Evolutionary conservation across 2,888 invertebrate species (phyloP), one percentile per base, ranked within the genome.

Genomic region (Dromius quadrimaculatus): DNA sequence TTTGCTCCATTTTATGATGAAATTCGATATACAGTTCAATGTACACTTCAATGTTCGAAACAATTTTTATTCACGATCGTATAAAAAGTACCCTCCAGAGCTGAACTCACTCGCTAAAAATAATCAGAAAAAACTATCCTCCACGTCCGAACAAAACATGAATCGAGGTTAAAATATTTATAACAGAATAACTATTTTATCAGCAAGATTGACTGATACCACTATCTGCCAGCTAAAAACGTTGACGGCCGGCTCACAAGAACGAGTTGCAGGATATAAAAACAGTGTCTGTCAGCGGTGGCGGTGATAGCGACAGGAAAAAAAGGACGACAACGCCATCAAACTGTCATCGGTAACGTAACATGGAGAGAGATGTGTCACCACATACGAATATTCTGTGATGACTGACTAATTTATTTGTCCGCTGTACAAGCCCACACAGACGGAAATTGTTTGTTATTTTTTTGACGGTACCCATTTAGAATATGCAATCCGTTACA

Each of bases 401-500:
- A 32, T 38, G 59, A 59, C 19, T 34, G 36, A 59, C 59, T 59
- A 59, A 59, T 59, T 59, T 36, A 57, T 34, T 17, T 17, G 32
- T n/a, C n/a, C n/a, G n/a, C n/a, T n/a, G n/a, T n/a, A n/a, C n/a
- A n/a, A 20, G 47, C 5, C 47, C 22, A 47, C 47, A 47, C 47
- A 38, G 38, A 34, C n/a, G n/a, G n/a, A n/a, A n/a, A n/a, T n/a
- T n/a, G n/a, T n/a, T n/a, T n/a, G n/a, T n/a, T n/a, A n/a, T n/a
- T n/a, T n/a, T n/a, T n/a, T n/a, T n/a, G n/a, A n/a, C n/a, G n/a
- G n/a, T n/a, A n/a, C n/a, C n/a, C n/a, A n/a, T n/a, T n/a, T n/a
- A n/a, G n/a, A n/a, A n/a, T n/a, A n/a, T n/a, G n/a, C n/a, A n/a
- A n/a, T n/a, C n/a, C n/a, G n/a, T n/a, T n/a, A n/a, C n/a, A n/a